Evolutionary conservation across 2,113 vertebrate species (phyloP), one percentile per base, ranked within the genome.

Genomic region (Archocentrus centrarchus): DNA sequence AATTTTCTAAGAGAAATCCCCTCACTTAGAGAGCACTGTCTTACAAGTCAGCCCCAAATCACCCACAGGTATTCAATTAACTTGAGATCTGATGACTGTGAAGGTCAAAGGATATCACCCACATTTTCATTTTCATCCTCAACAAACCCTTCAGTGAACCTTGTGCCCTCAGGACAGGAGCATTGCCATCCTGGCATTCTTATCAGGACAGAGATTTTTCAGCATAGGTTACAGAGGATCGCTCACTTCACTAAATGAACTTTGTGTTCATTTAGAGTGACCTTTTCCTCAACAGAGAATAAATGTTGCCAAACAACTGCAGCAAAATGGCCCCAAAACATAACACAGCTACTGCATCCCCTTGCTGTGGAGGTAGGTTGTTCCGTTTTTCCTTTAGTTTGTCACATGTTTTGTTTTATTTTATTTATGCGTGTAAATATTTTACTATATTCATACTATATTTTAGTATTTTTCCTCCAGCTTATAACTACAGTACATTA

Each of bases 141-240:
- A 68, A 68, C 47, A 68, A 68, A 47, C 64, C 64, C 64, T 68
- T 47, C 64, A 47, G 41, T 68, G 41, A 68, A 68, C 64, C 64
- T 47, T 27, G 15, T 18, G 27, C 64, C 22, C 41, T 68, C 22
- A 47, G 64, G 63, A 27, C 22, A 17, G 39, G 22, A 68, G 63
- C 39, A 47, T 10, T 47, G 22, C 3, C 63, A 1, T 47, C 63
- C 63, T 47, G 63, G 39, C 63, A 17, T 18, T 68, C 8, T 24
- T 44, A 68, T 47, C 39, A 68, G 63, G 39, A 39, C 22, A 47
- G 39, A 68, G 30, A 47, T 68, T 39, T 68, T 27, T 68, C 39
- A 68, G 24, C 63, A 47, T 44, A 68, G 63, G 39, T 17, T 7
- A 1, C 24, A 47, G 63, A 22, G 44, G 39, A 47, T 17, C 63